Conservation (phyloP, 2,888 invertebrate genomes). For the Nomada fucata region DNA sequence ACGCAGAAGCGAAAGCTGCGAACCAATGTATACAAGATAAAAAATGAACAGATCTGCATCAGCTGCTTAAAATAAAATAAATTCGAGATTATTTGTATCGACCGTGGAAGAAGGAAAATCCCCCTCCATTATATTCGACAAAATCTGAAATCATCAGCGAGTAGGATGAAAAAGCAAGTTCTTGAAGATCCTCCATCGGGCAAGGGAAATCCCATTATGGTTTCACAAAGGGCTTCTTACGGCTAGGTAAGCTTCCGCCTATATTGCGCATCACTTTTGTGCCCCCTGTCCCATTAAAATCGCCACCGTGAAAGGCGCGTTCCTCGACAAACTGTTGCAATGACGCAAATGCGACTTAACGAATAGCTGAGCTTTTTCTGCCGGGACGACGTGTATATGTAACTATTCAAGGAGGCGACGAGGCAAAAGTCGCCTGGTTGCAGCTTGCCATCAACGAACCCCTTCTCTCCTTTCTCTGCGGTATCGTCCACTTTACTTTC, state of each 20-base stretch:
- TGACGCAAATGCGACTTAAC: slow-evolving; percentile 74
- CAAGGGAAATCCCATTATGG: neutral
- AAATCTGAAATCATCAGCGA: neutral
- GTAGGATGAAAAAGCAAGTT: neutral
- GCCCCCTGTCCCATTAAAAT: neutral
- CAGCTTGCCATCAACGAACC: slow-evolving; percentile 14
- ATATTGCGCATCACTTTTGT: neutral
- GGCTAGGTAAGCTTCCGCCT: neutral
- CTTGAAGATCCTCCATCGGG: neutral
- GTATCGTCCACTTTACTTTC: slow-evolving; percentile 61
- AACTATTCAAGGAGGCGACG: slow-evolving; percentile 28
- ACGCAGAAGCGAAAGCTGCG: too few relatives aligned
- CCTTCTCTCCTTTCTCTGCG: slow-evolving; percentile 56
- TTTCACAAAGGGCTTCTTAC: slow-evolving; percentile 1
- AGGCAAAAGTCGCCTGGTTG: slow-evolving; percentile 41
- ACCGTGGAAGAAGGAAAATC: too few relatives aligned
- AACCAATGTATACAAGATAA: too few relatives aligned
- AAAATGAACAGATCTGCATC: too few relatives aligned
- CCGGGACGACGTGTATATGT: slow-evolving; percentile 31
- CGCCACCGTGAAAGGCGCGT: neutral
- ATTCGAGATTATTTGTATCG: too few relatives aligned
- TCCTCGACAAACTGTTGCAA: neutral
- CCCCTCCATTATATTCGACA: neutral
- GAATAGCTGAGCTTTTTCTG: slow-evolving; percentile 80
- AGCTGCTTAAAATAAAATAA: too few relatives aligned